Conservation (phyloP, 2,888 invertebrate species). For the Cosmia trapezina region DNA sequence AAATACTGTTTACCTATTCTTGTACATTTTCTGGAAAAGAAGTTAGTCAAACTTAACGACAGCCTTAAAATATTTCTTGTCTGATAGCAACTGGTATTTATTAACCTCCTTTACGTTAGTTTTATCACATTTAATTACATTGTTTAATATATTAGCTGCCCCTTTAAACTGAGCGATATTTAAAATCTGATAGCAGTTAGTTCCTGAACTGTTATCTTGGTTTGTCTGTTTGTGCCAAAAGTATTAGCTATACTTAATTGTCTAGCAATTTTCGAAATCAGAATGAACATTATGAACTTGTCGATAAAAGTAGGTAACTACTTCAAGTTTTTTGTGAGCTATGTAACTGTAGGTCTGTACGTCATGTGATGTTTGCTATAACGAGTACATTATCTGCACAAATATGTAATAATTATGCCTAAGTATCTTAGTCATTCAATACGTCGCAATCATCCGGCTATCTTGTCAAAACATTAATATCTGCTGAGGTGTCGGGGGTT, state of each 20-base stretch:
- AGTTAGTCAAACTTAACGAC: slow-evolving; percentile 24
- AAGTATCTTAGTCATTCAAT: slow-evolving; percentile 49
- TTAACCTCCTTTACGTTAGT: slow-evolving; percentile 25
- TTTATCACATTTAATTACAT: slow-evolving; percentile 42
- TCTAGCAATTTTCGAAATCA: slow-evolving; percentile 4
- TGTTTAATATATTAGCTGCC: slow-evolving; percentile 43
- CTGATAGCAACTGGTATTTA: slow-evolving; percentile 31
- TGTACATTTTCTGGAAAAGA: slow-evolving; percentile 21
- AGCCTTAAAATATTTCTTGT: slow-evolving; percentile 24
- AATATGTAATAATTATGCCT: slow-evolving; percentile 35
- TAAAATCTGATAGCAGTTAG: slow-evolving; percentile 39
- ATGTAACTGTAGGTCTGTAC: background rate
- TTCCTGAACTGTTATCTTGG: slow-evolving; percentile 40
- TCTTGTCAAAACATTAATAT: slow-evolving; percentile 48
- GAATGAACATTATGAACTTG: background rate
- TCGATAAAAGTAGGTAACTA: background rate
- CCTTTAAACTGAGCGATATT: slow-evolving; percentile 36
- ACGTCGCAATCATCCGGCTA: slow-evolving; percentile 33
- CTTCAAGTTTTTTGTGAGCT: slow-evolving; percentile 8
- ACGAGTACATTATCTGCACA: slow-evolving; percentile 18
- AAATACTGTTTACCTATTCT: slow-evolving; percentile 12
- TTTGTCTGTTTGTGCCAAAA: slow-evolving; percentile 28
- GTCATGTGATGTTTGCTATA: slow-evolving; percentile 13
- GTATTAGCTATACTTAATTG: slow-evolving; percentile 1
- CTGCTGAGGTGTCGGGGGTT: slow-evolving; percentile 38